Conservation (phyloP, 2,113 vertebrate genomes). For the Phasianus colchicus region DNA sequence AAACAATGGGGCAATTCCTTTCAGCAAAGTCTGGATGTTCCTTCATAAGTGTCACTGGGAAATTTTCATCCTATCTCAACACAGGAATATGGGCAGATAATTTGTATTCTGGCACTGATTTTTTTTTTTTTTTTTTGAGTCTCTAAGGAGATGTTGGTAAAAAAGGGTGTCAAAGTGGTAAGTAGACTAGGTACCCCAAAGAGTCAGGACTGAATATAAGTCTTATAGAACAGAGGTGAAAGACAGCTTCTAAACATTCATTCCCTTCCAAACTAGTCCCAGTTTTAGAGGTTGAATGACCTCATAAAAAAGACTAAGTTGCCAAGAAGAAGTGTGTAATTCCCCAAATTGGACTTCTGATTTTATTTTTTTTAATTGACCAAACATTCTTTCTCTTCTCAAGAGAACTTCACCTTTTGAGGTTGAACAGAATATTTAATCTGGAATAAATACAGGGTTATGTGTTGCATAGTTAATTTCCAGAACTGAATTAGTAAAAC, state of each 20-base stretch:
- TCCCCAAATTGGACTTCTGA: neutral
- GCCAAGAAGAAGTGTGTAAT: neutral
- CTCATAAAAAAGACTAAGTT: neutral
- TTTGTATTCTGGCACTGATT: neutral
- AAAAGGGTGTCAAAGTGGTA: neutral
- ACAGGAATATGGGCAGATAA: neutral
- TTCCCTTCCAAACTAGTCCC: neutral
- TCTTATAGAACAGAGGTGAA: neutral
- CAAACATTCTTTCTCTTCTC: neutral
- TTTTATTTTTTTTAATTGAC: neutral
- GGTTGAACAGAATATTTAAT: neutral
- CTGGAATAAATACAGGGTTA: neutral
- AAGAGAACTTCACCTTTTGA: neutral
- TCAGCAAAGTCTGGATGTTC: neutral
- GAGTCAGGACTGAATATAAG: neutral
- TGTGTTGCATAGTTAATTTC: neutral
- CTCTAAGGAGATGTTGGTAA: neutral
- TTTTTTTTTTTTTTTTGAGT: neutral
- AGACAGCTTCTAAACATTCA: neutral
- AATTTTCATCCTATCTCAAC: neutral
- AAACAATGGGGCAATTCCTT: neutral
- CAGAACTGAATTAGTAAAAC: neutral
- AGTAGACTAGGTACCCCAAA: neutral
- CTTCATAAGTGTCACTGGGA: neutral
- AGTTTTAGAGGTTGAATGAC: neutral